A percentile compares a stretch with the other conserved stretches of the same genome.
Evolutionary conservation across 2,888 invertebrate genomes (phyloP).

Genomic region (Nasonovia ribisnigri): DNA sequence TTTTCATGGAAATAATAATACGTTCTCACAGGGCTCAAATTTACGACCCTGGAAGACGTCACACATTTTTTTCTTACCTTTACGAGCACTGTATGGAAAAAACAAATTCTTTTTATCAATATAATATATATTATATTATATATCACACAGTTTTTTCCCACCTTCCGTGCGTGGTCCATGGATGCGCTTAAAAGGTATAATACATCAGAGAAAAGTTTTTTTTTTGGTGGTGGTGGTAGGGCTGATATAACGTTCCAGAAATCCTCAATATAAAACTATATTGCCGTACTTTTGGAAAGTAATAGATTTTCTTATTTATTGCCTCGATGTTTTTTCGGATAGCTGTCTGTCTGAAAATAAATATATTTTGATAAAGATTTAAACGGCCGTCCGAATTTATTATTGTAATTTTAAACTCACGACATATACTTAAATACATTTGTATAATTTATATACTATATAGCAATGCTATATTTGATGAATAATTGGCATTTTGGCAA

Average conservation of each 20-base stretch:
- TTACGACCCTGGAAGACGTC: background rate
- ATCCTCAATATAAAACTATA: background rate
- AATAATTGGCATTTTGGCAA: background rate
- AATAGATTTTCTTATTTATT: constrained; percentile 51
- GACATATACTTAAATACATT: background rate
- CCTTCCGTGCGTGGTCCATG: background rate
- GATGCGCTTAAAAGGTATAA: constrained; percentile 48
- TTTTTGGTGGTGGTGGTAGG: background rate
- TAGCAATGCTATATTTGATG: background rate
- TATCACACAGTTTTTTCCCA: background rate
- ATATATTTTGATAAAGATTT: constrained; percentile 5
- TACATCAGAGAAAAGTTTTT: constrained; percentile 49
- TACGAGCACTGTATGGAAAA: background rate
- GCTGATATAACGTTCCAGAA: background rate
- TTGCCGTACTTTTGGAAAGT: constrained; percentile 13
- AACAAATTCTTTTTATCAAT: constrained; percentile 18
- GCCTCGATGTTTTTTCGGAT: background rate
- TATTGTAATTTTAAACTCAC: background rate
- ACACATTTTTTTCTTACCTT: background rate
- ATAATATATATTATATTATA: background rate
- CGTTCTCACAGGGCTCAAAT: background rate
- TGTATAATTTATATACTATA: background rate
- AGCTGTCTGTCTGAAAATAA: background rate
- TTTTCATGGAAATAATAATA: background rate
- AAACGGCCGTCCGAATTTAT: background rate